Conservation (phyloP, 2,113 vertebrate genomes). For the Pelobates fuscus region DNA sequence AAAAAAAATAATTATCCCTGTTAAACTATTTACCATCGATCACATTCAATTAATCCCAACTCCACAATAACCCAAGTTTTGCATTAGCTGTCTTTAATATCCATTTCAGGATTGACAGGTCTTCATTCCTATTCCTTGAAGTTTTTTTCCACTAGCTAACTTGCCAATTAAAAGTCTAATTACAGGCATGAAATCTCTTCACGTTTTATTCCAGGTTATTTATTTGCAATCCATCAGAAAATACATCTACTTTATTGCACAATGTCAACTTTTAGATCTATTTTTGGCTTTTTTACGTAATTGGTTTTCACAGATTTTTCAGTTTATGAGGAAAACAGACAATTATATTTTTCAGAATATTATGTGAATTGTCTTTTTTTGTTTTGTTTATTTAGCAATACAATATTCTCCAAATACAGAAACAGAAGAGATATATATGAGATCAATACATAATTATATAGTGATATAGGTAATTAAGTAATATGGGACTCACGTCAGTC, state of each 20-base stretch:
- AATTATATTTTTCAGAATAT: too few relatives aligned
- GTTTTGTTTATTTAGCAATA: too few relatives aligned
- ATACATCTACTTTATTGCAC: background rate
- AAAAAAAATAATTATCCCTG: too few relatives aligned
- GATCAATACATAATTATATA: too few relatives aligned
- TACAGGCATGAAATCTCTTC: conserved; percentile 35
- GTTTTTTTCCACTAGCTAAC: conserved; percentile 14
- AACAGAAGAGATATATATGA: too few relatives aligned
- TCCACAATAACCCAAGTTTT: background rate
- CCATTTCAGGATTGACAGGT: conserved; percentile 20
- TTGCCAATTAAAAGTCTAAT: conserved; percentile 44
- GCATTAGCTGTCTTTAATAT: conserved; percentile 21
- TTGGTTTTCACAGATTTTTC: too few relatives aligned
- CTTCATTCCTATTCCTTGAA: background rate
- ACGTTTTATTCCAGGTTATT: conserved; percentile 38
- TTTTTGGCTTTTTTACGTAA: background rate
- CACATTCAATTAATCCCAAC: conserved; percentile 21
- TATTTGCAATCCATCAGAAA: conserved; percentile 23
- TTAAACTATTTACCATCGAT: conserved; percentile 2
- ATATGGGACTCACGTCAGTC: too few relatives aligned
- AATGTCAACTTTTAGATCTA: conserved; percentile 1
- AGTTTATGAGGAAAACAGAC: too few relatives aligned
- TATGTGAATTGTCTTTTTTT: too few relatives aligned
- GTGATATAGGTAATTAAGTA: too few relatives aligned
- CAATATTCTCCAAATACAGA: too few relatives aligned